A percentile compares a stretch with the other conserved stretches of the same genome.
Evolutionary conservation across 1,140 invertebrate species (phyloP).

Genomic region (Tetramorium parvispinum): DNA sequence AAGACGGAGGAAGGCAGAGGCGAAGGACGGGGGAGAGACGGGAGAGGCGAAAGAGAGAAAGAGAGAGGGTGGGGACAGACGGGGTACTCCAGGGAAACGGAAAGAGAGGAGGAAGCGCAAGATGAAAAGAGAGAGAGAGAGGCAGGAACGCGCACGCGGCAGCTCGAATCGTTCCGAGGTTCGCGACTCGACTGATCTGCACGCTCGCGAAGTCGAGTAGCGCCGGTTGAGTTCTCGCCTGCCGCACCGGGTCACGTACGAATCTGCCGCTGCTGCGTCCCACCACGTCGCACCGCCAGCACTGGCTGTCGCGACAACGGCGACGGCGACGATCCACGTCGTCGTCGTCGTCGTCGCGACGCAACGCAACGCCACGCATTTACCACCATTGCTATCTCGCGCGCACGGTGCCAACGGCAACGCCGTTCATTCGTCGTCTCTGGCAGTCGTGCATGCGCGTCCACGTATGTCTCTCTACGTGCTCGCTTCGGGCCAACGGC

Average conservation of each 20-base stretch:
- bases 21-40: background rate
- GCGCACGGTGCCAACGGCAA: conserved; percentile 15
- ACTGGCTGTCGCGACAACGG: background rate
- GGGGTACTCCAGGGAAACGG: conserved; percentile 5
- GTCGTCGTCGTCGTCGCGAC: background rate
- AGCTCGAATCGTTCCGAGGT: conserved; percentile 72
- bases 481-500: conserved; percentile 24
- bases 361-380: background rate
- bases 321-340: background rate
- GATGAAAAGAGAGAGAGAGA: conserved; percentile 50
- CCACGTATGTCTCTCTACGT: background rate
- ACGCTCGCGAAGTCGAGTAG: conserved; percentile 78
- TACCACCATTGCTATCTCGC: background rate
- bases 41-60: background rate
- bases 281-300: conserved; percentile 48
- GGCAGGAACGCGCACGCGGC: conserved; percentile 60
- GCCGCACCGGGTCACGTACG: conserved; percentile 77
- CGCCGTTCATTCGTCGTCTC: conserved; percentile 20
- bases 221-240: conserved; percentile 66
- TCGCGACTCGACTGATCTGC: conserved; percentile 76
- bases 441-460: background rate
- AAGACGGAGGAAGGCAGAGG: background rate
- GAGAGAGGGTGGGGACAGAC: conserved; percentile 20
- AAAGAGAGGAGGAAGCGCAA: conserved; percentile 11
- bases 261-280: conserved; percentile 64